phyloP scores from a whole-genome alignment of 2,797 vertebrate species.

The Gila robusta region DNA sequence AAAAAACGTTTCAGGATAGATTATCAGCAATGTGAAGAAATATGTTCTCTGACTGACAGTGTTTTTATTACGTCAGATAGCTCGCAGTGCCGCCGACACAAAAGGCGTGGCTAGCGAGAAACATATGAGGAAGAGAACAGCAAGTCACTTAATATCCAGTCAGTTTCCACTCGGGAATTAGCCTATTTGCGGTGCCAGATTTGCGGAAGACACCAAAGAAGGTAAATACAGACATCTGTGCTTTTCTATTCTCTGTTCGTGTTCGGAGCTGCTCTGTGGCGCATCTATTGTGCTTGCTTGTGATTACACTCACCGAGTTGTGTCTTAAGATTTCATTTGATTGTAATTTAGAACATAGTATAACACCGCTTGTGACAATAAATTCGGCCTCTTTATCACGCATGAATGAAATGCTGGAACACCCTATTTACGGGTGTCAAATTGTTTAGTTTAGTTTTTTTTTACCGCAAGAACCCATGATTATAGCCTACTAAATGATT shows the following conservation, averaged over 20 bases:
- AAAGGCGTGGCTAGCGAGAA: conserved; percentile 11
- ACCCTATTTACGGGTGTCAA: neutral
- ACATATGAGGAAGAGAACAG: conserved; percentile 9
- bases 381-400: neutral
- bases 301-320: neutral
- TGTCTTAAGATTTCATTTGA: neutral
- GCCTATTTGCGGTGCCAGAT: neutral
- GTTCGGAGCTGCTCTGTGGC: neutral
- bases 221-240: neutral
- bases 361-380: neutral
- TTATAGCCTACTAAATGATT: neutral
- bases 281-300: neutral
- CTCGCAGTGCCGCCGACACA: neutral
- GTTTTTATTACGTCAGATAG: neutral
- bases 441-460: neutral
- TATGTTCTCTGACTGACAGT: neutral
- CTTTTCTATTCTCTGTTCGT: neutral
- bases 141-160: neutral
- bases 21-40: neutral
- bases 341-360: neutral
- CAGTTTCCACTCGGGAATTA: neutral
- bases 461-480: neutral
- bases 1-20: neutral
- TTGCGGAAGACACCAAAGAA: neutral
- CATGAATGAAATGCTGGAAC: neutral